These are phyloP conservation scores for Thinocorus orbignyianus DNA, from an alignment of 2,113 vertebrate genomes.

Conservation along the genomic window DNA sequence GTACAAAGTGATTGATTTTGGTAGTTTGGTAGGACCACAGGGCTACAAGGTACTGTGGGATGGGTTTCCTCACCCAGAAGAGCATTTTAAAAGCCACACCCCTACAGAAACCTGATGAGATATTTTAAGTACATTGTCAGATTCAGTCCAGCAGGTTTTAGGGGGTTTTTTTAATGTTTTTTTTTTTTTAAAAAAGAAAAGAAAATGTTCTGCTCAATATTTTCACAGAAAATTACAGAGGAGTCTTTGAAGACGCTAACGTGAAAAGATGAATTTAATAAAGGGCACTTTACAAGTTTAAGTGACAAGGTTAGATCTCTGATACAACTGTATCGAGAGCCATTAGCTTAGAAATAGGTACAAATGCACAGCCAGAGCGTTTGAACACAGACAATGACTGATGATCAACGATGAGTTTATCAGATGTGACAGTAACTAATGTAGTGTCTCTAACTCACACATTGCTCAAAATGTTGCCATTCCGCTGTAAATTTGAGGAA, in stretches of 20 bases:
- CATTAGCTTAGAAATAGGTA: not conserved
- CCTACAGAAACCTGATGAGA: rapidly evolving
- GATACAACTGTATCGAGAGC: not conserved
- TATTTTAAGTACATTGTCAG: not conserved
- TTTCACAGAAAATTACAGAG: not conserved
- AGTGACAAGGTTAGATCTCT: not conserved
- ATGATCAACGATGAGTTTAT: slow-evolving; percentile 1
- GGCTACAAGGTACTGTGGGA: too few relatives aligned
- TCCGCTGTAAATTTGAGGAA: not conserved
- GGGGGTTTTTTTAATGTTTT: too few relatives aligned
- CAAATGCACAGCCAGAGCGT: not conserved
- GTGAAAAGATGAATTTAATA: not conserved
- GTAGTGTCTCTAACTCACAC: not conserved
- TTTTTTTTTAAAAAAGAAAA: not conserved
- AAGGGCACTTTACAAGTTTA: not conserved
- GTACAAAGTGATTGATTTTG: not conserved
- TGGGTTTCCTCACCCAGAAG: not conserved
- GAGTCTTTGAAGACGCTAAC: not conserved
- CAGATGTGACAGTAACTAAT: not conserved
- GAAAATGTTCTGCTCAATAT: not conserved
- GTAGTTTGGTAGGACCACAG: too few relatives aligned
- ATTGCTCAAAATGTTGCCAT: not conserved
- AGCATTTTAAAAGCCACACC: not conserved
- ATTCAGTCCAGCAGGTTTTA: not conserved
- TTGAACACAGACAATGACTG: not conserved